Conservation (phyloP, 2,888 invertebrate species). For the Andrena hattorfiana region DNA sequence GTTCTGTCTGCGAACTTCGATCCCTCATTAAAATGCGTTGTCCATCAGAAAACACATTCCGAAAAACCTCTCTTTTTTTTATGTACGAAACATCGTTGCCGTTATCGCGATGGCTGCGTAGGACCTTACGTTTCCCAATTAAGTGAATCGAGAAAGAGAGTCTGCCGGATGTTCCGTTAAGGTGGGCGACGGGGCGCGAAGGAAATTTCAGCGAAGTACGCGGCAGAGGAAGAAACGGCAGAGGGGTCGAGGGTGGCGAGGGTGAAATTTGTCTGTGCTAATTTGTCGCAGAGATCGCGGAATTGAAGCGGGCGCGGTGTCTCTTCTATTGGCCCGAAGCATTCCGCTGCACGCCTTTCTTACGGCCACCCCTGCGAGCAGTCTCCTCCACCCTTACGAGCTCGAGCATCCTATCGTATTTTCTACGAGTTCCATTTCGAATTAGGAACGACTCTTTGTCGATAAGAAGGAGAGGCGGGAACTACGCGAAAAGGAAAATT, state of each 20-base stretch:
- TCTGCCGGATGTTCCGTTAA: conserved; percentile 35
- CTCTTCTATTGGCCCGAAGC: conserved; percentile 77
- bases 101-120: neutral
- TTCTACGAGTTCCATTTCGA: conserved; percentile 68
- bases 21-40: neutral
- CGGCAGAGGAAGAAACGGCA: conserved; percentile 48
- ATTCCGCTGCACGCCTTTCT: conserved; percentile 73
- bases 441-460: conserved; percentile 71
- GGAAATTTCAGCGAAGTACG: conserved; percentile 62
- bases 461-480: conserved; percentile 39
- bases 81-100: neutral
- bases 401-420: conserved; percentile 71
- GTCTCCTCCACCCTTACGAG: conserved; percentile 52
- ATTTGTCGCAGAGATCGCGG: conserved; percentile 80
- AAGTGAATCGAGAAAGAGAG: conserved; percentile 34
- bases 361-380: conserved; percentile 52
- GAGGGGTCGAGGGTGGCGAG: conserved; percentile 64
- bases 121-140: conserved; percentile 52
- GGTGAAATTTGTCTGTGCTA: conserved; percentile 81
- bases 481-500: conserved; percentile 5
- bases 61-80: neutral
- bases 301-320: conserved; percentile 79
- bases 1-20: neutral
- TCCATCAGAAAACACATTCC: neutral
- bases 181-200: conserved; percentile 48